These are phyloP conservation scores for Sarcophaga variegata DNA, from an alignment of 2,888 invertebrate genomes.

Conservation along the genomic window DNA sequence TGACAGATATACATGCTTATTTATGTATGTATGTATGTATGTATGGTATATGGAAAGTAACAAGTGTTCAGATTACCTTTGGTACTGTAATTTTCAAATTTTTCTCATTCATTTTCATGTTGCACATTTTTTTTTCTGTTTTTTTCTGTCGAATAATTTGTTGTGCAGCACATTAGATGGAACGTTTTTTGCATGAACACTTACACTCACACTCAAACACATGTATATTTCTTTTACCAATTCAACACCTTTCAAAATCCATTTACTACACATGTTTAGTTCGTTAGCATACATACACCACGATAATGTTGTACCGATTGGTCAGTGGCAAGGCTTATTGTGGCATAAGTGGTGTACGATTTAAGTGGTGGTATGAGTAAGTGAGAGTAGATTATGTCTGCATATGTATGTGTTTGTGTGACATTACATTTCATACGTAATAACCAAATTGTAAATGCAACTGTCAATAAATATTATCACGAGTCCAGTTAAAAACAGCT, in stretches of 20 bases:
- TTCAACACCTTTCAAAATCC: slow-evolving; percentile 58
- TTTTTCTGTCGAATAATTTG: background rate
- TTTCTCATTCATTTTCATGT: background rate
- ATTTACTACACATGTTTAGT: slow-evolving; percentile 8
- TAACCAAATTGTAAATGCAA: slow-evolving; percentile 65
- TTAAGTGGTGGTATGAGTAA: background rate
- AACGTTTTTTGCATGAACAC: background rate
- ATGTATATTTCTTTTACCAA: slow-evolving; percentile 19
- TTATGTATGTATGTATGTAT: too few species aligned
- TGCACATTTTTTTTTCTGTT: background rate
- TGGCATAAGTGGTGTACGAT: too few species aligned
- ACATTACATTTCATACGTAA: slow-evolving; percentile 49
- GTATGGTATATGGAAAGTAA: slow-evolving; percentile 30
- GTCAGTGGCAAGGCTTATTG: background rate
- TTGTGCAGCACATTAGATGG: slow-evolving; percentile 33
- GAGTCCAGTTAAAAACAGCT: slow-evolving; percentile 59
- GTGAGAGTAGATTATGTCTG: background rate
- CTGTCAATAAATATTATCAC: slow-evolving; percentile 68
- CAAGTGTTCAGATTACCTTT: slow-evolving; percentile 52
- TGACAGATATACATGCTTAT: background rate
- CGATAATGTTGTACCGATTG: background rate
- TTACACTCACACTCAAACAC: background rate
- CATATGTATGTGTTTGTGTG: background rate
- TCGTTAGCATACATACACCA: background rate
- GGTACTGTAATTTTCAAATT: background rate